Percentiles rank a stretch among this genome's conserved stretches.
Evolutionary conservation across 1,140 invertebrate genomes (phyloP).

Genomic region (Zaprionus camerounensis): DNA sequence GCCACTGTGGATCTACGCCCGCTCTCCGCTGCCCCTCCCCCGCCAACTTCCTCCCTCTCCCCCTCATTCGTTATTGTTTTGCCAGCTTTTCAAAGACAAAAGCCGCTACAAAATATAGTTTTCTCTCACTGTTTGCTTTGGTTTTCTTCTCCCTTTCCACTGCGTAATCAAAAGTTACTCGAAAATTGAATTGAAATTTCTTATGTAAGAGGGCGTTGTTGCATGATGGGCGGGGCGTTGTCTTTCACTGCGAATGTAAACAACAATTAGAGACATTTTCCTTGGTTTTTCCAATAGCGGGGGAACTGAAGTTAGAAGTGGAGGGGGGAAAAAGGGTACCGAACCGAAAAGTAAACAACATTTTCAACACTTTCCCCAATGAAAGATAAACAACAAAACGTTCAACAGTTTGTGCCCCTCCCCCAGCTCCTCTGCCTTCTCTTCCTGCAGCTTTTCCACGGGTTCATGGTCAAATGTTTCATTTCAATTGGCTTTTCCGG

Average conservation of each 20-base stretch:
- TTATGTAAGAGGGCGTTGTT: slow-evolving; percentile 44
- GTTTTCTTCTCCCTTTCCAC: slow-evolving; percentile 31
- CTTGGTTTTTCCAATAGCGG: slow-evolving; percentile 2
- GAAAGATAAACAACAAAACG: slow-evolving; percentile 65
- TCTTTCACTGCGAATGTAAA: slow-evolving; percentile 73
- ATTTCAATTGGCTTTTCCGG: slow-evolving; percentile 59
- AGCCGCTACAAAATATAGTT: slow-evolving; percentile 50
- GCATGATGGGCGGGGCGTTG: slow-evolving; percentile 17
- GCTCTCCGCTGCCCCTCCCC: neutral
- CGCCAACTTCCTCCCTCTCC: slow-evolving; percentile 6
- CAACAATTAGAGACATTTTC: slow-evolving; percentile 63
- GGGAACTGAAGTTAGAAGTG: neutral
- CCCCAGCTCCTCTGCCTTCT: neutral
- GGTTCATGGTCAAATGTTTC: slow-evolving; percentile 70
- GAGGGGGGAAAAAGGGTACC: slow-evolving; percentile 6
- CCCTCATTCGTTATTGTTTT: slow-evolving; percentile 54
- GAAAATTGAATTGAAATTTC: slow-evolving; percentile 67
- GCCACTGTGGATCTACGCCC: slow-evolving; percentile 22
- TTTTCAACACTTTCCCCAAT: slow-evolving; percentile 67
- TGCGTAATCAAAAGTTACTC: slow-evolving; percentile 57
- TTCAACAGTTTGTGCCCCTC: slow-evolving; percentile 24
- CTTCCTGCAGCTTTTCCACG: slow-evolving; percentile 1
- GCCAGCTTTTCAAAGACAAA: slow-evolving; percentile 69
- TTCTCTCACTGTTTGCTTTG: slow-evolving; percentile 43
- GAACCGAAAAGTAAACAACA: slow-evolving; percentile 50